Percentiles rank a stretch among this genome's conserved stretches.
Evolutionary conservation across 2,797 vertebrate species (phyloP).

Genomic region (Betta splendens): DNA sequence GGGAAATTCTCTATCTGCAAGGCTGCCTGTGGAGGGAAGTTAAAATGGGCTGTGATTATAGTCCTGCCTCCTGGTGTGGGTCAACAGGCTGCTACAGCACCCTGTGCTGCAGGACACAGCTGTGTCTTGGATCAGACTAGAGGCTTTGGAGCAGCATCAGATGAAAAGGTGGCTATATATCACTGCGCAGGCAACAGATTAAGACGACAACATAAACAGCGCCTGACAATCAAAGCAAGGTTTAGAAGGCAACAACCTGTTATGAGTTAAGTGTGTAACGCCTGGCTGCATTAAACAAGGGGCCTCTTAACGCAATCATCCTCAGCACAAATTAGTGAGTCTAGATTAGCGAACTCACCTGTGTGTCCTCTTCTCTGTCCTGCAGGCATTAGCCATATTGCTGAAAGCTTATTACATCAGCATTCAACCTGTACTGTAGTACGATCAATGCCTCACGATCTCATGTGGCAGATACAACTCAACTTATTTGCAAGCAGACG

Average conservation of each 20-base stretch:
- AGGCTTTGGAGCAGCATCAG: slow-evolving; percentile 9
- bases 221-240: background rate
- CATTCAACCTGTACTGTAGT: background rate
- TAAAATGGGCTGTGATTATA: slow-evolving; percentile 25
- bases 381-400: background rate
- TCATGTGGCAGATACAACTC: slow-evolving; percentile 19
- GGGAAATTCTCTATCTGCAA: slow-evolving; percentile 34
- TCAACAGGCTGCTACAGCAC: slow-evolving; percentile 19
- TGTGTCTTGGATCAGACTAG: slow-evolving; percentile 34
- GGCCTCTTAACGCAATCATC: background rate
- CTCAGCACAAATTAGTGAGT: too few species aligned
- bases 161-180: background rate
- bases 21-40: slow-evolving; percentile 37
- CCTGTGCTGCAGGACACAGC: slow-evolving; percentile 16
- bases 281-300: background rate
- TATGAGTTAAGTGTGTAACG: background rate
- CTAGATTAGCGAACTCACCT: background rate
- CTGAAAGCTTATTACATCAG: slow-evolving; percentile 17
- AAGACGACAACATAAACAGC: slow-evolving; percentile 7
- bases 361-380: background rate
- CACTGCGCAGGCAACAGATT: background rate
- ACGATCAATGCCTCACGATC: slow-evolving; percentile 15
- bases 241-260: background rate
- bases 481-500: slow-evolving; percentile 18
- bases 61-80: slow-evolving; percentile 41